Evolutionary conservation across 2,797 vertebrate species (phyloP), one percentile per base, ranked within the genome.

Genomic region (Fringilla coelebs): DNA sequence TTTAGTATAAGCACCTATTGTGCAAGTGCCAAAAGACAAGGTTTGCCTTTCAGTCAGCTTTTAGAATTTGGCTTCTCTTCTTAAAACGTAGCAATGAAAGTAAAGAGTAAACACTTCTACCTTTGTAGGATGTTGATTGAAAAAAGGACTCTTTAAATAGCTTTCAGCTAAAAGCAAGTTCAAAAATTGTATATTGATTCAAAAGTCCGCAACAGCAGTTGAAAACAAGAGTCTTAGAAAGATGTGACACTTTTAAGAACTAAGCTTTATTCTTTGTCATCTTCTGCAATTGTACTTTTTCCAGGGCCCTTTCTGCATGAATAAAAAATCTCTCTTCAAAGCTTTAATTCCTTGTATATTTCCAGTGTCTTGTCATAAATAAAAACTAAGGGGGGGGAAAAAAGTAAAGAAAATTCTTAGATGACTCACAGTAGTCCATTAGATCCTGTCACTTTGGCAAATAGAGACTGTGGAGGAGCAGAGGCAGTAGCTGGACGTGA

Each of bases 281-380:
- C 87, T 89, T 89, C 72, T 78, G 66, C 77, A 97, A 73, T 45
- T 91, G 79, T 91, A 63, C 48, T 93, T 93, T 92, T 94, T 87
- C 73, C 58, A 67, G 57, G 43, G 25, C 36, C 13, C 14, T 86
- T 93, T 87, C 90, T 91, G 91, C 76, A 95, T 94, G 94, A 94
- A 96, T 96, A 96, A 96, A 90, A 90, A 88, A 76, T 94, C 3
- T 78, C 18, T 84, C 58, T 94, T 97, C 92, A 96, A 96, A 96
- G 91, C 49, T 74, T 43, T 81, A 96, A 88, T 90, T 96, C 57
- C 17, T 85, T 92, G 40, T 75, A 51, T 75, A 78, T 83, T 93
- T 85, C 9, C 45, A 88, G 18, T 31, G 31, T 75, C 70, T 93
- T 88, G 49, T 91, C 66, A 88, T 91, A 94, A 93, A 94, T 74